Base-by-base conservation (phyloP, 1,140 invertebrate species). In the Acromyrmex heyeri region DNA sequence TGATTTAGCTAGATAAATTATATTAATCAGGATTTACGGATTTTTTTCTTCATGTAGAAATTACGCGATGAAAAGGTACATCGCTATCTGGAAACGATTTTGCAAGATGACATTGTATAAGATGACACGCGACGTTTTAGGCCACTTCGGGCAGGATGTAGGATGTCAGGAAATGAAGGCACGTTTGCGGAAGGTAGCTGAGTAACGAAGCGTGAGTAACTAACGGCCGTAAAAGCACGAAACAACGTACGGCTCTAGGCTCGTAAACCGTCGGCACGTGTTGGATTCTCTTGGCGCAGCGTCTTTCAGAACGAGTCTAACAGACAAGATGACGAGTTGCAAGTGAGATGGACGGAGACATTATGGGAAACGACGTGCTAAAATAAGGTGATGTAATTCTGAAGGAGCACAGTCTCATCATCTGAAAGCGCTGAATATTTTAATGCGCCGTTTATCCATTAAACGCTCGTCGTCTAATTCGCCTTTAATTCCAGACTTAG, bases 161-260 rank as follows among this genome's bases (percentile, higher is more conserved):
- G 73, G 27, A 73, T 21, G 44, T 18, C 61, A 38, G 34, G 59
- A 70, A 81, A 86, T 69, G 70, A 81, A 34, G 27, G 27, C 88
- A 88, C 73, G 87, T 89, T 86, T 72, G 78, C 53, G 30, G 69
- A 76, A 73, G 69, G 69, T 78, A 70, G 67, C 57, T 21, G 79
- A 90, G 82, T 90, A 91, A 91, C 86, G 90, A 91, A 90, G 70
- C 88, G 78, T 91, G 89, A 91, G 88, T 88, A 90, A 90, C 88
- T 90, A 91, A 91, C 82, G 72, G 73, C 82, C 89, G 78, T 91
- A 88, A 91, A 85, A 90, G 86, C 86, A 83, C 76, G 88, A 87
- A 91, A 90, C 89, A 90, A 73, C 83, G 86, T 88, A 77, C 67
- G 78, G 61, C 77, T 59, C 27, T 34, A 16, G 10, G 64, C 77